Evolutionary conservation across 2,888 invertebrate species (phyloP).

Genomic region (Cepaea hortensis): DNA sequence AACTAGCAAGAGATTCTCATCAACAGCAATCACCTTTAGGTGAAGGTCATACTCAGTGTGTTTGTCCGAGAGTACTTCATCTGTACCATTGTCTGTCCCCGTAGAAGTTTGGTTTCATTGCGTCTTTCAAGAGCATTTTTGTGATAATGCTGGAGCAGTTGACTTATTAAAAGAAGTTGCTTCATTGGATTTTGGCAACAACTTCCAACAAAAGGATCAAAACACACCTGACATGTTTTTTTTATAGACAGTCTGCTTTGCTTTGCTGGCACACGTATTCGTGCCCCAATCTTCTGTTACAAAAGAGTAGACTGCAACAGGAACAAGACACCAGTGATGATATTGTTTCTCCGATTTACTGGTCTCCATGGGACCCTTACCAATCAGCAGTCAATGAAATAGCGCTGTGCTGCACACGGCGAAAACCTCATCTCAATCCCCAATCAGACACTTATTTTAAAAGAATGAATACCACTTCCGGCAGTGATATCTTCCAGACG

Average conservation of each 20-base stretch:
- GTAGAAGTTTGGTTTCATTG: not conserved
- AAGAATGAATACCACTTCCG: not conserved
- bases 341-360: not conserved
- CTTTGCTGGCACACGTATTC: not conserved
- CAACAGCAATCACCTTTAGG: too few relatives aligned
- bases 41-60: too few relatives aligned
- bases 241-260: not conserved
- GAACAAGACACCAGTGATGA: not conserved
- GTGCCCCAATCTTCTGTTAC: constrained; percentile 5
- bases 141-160: not conserved
- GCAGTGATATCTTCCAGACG: not conserved
- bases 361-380: not conserved
- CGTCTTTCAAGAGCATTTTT: not conserved
- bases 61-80: not conserved
- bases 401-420: not conserved
- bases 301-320: not conserved
- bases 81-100: not conserved
- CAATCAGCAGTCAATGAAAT: constrained; percentile 26
- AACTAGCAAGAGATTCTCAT: not conserved
- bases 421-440: not conserved
- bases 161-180: too few relatives aligned
- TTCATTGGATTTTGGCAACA: not conserved
- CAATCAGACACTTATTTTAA: not conserved
- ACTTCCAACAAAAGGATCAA: not conserved
- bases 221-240: not conserved